A percentile compares a stretch with the other conserved stretches of the same genome.
These are phyloP conservation scores for Siniperca chuatsi DNA, from an alignment of 2,113 vertebrate species.

Conservation along the genomic window DNA sequence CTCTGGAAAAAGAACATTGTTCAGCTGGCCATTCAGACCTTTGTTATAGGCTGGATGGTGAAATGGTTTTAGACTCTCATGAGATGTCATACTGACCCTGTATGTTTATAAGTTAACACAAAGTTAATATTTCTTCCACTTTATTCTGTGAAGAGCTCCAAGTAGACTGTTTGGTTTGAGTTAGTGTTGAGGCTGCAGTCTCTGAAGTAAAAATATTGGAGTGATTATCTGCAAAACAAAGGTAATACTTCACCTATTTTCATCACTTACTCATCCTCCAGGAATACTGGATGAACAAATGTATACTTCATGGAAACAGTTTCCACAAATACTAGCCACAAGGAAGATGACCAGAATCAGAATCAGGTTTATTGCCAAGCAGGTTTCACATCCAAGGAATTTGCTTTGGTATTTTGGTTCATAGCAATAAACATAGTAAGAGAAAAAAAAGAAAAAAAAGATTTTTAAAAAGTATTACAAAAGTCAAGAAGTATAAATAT, in stretches of 20 bases:
- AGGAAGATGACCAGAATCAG: not conserved
- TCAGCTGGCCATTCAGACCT: not conserved
- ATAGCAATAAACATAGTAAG: too few species aligned
- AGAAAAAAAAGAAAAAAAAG: too few species aligned
- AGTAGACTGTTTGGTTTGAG: not conserved
- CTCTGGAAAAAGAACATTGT: not conserved
- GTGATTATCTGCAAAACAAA: not conserved
- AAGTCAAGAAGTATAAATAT: too few species aligned
- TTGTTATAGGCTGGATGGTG: not conserved
- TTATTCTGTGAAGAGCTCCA: too few species aligned
- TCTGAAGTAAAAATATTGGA: not conserved
- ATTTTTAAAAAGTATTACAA: too few species aligned
- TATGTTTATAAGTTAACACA: not conserved
- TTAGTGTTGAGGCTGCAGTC: not conserved
- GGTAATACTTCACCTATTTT: not conserved
- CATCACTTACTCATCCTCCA: not conserved
- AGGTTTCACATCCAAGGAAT: too few species aligned
- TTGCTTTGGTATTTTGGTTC: too few species aligned
- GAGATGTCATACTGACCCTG: not conserved
- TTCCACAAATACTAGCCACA: not conserved
- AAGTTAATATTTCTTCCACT: conserved; percentile 2
- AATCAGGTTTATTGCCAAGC: too few species aligned
- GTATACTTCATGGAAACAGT: not conserved
- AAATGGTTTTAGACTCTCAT: not conserved
- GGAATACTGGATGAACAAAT: not conserved